Percentiles rank a stretch among this genome's conserved stretches.
These are phyloP conservation scores for Drosophila kurseongensis DNA, from an alignment of 1,140 invertebrate genomes.

Conservation along the genomic window DNA sequence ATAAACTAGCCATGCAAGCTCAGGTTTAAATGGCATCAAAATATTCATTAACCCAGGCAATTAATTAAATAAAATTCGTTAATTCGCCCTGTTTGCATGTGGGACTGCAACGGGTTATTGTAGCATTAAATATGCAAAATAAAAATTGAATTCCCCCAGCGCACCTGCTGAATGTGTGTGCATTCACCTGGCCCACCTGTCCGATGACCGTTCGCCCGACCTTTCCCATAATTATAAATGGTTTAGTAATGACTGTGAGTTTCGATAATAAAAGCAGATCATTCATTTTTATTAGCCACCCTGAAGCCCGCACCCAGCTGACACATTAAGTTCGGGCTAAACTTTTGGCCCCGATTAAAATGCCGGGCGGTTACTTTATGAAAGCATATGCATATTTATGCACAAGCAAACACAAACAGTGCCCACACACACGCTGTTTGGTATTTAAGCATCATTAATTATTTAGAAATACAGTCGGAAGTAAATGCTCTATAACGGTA, in stretches of 20 bases:
- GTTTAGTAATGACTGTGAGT: conserved; percentile 80
- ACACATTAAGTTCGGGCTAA: conserved; percentile 56
- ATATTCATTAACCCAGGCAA: conserved; percentile 51
- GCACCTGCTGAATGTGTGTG: conserved; percentile 21
- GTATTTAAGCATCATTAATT: conserved; percentile 82
- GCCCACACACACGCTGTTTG: conserved; percentile 21
- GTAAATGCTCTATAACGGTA: conserved; percentile 78
- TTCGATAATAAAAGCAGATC: conserved; percentile 82
- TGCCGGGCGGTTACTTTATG: conserved; percentile 41
- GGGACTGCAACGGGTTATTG: conserved; percentile 48
- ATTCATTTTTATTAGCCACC: conserved; percentile 79
- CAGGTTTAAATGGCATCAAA: conserved; percentile 38
- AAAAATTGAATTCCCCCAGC: conserved; percentile 55
- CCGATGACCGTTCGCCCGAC: conserved; percentile 20
- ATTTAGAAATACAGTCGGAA: conserved; percentile 80
- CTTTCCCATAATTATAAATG: conserved; percentile 75
- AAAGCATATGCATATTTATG: conserved; percentile 69
- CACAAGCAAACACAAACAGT: conserved; percentile 25
- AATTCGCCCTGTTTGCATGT: conserved; percentile 50
- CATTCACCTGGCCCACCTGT: conserved; percentile 36
- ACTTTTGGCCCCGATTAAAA: conserved; percentile 25
- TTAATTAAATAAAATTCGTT: conserved; percentile 73
- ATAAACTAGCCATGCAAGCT: conserved; percentile 51
- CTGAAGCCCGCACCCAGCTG: conserved; percentile 32
- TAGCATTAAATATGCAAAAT: conserved; percentile 75